Evolutionary conservation across 2,797 vertebrate genomes (phyloP).

Genomic region (Chelon auratus): DNA sequence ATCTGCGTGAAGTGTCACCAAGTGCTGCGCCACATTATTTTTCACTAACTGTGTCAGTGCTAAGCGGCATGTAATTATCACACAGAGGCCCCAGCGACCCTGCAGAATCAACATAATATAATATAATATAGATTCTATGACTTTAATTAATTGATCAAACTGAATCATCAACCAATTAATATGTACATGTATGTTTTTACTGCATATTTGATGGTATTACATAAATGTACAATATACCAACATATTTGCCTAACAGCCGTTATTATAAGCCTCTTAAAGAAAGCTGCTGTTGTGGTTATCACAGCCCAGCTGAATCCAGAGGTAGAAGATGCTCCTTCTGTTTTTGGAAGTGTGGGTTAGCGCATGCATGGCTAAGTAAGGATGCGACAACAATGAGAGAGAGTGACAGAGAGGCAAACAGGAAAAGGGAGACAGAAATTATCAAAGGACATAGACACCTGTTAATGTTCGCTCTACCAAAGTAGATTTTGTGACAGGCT

Average conservation of each 20-base stretch:
- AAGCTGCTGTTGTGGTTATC: constrained; percentile 34
- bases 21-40: constrained; percentile 7
- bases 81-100: constrained; percentile 17
- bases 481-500: constrained; percentile 69
- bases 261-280: constrained; percentile 54
- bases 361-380: constrained; percentile 10
- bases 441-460: constrained; percentile 60
- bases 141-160: not conserved
- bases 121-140: not conserved
- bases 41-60: constrained; percentile 12
- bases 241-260: constrained; percentile 35
- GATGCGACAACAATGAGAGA: constrained; percentile 1
- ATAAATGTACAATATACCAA: too few species aligned
- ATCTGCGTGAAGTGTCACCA: not conserved
- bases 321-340: constrained; percentile 11
- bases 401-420: constrained; percentile 3
- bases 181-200: not conserved
- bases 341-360: not conserved
- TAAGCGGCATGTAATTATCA: constrained; percentile 23
- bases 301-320: constrained; percentile 28
- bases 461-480: constrained; percentile 61
- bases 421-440: constrained; percentile 20
- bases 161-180: not conserved
- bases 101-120: constrained; percentile 5
- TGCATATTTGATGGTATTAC: too few species aligned